Evolutionary conservation across 1,140 invertebrate genomes (phyloP).

Genomic region (Steinernema feltiae): DNA sequence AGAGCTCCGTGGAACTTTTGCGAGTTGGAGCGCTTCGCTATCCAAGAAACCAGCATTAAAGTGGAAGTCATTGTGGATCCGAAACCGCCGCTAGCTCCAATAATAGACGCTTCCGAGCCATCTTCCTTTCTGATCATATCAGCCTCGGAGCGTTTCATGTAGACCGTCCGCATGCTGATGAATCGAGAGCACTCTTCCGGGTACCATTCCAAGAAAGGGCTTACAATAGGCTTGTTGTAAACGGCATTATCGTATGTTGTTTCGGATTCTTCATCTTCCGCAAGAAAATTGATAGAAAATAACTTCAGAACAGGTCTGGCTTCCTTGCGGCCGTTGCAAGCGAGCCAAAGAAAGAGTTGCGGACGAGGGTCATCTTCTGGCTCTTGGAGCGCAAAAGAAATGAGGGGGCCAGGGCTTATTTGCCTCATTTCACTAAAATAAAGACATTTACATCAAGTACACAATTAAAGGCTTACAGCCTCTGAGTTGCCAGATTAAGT

Average conservation of each 20-base stretch:
- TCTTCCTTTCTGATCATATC: background rate
- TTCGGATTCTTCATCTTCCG: background rate
- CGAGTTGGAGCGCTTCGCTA: background rate
- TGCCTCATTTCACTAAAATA: background rate
- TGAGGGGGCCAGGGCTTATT: background rate
- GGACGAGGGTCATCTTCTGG: background rate
- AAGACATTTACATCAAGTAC: background rate
- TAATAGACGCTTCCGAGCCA: background rate
- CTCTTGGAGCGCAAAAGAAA: background rate
- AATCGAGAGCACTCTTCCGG: slow-evolving; percentile 1
- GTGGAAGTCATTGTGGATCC: background rate
- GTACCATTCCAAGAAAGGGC: background rate
- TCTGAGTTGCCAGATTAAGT: background rate
- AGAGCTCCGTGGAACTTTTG: background rate
- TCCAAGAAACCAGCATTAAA: background rate
- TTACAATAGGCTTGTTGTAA: background rate
- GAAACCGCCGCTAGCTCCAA: background rate
- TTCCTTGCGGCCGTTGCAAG: background rate
- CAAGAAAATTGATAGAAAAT: background rate
- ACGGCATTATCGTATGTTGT: background rate
- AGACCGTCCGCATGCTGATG: background rate
- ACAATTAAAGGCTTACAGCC: background rate
- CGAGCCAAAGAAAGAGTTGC: background rate
- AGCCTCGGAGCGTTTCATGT: background rate
- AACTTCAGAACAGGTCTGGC: background rate